Conservation (phyloP, 2,797 vertebrate genomes). For the Hirundo rustica region DNA sequence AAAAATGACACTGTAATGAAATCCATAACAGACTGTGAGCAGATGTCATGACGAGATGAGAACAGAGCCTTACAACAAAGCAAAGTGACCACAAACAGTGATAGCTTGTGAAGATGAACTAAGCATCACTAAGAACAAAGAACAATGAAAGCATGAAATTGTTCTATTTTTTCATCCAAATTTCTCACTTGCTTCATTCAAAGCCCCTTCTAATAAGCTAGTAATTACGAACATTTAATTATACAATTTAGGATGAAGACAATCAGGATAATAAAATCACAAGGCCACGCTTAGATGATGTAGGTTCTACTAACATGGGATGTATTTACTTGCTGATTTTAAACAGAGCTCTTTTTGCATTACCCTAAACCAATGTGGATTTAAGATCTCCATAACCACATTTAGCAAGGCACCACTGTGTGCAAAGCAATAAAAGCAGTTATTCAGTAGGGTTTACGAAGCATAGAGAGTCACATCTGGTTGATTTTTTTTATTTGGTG, state of each 20-base stretch:
- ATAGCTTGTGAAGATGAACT: neutral
- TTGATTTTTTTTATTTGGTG: neutral
- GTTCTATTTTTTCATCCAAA: neutral
- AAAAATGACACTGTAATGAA: neutral
- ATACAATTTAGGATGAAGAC: neutral
- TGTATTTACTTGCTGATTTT: neutral
- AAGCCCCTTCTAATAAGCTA: neutral
- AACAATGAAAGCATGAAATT: neutral
- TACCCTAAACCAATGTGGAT: neutral
- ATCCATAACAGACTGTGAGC: neutral
- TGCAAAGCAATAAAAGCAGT: neutral
- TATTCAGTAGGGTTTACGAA: neutral
- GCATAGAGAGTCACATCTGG: neutral
- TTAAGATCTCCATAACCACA: neutral
- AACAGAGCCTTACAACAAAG: neutral
- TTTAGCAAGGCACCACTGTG: neutral
- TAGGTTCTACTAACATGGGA: neutral
- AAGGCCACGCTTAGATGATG: neutral
- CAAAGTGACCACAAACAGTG: neutral
- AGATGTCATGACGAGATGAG: neutral
- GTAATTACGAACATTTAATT: slow-evolving; percentile 8
- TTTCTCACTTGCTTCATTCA: slow-evolving; percentile 3
- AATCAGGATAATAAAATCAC: neutral
- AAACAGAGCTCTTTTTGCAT: neutral
- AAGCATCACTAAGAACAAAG: neutral